phyloP scores from a whole-genome alignment of 2,113 vertebrate genomes.

The Heloderma charlesbogerti region DNA sequence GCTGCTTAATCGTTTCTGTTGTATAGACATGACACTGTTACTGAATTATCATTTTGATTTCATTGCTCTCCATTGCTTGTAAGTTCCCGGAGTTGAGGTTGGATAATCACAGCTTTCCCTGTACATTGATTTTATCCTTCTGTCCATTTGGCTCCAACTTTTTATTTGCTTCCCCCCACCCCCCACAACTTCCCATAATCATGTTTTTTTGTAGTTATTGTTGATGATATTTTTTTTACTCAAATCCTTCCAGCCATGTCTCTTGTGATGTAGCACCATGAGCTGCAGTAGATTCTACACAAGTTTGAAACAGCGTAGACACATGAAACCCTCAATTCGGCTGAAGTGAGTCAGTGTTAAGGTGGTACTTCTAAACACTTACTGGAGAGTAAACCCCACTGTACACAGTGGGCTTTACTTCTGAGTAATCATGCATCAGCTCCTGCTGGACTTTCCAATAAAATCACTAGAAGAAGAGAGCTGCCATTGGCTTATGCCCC shows the following conservation, averaged over 20 bases:
- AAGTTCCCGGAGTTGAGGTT: slow-evolving; percentile 58
- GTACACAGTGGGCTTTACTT: neutral
- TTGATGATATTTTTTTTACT: neutral
- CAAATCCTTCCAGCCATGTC: neutral
- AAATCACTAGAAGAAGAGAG: neutral
- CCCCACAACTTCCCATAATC: slow-evolving; percentile 48
- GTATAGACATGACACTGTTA: slow-evolving; percentile 54
- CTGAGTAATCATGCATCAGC: neutral
- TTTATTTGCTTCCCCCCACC: slow-evolving; percentile 28
- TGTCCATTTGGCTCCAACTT: slow-evolving; percentile 47
- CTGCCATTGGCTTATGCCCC: neutral
- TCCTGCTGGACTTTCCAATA: neutral
- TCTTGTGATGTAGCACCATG: neutral
- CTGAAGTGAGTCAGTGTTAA: neutral
- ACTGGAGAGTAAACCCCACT: neutral
- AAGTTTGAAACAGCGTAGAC: neutral
- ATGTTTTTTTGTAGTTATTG: slow-evolving; percentile 5
- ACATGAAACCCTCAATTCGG: neutral
- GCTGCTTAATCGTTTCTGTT: slow-evolving; percentile 56
- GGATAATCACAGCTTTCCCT: slow-evolving; percentile 58
- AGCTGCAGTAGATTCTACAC: neutral
- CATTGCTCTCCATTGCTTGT: slow-evolving; percentile 60
- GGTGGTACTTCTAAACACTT: neutral
- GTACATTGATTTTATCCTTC: slow-evolving; percentile 57
- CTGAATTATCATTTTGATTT: slow-evolving; percentile 71